Percentiles rank a stretch among this genome's conserved stretches.
These are phyloP conservation scores for Sebastes paucispinis DNA, from an alignment of 2,797 vertebrate genomes.

Conservation along the genomic window DNA sequence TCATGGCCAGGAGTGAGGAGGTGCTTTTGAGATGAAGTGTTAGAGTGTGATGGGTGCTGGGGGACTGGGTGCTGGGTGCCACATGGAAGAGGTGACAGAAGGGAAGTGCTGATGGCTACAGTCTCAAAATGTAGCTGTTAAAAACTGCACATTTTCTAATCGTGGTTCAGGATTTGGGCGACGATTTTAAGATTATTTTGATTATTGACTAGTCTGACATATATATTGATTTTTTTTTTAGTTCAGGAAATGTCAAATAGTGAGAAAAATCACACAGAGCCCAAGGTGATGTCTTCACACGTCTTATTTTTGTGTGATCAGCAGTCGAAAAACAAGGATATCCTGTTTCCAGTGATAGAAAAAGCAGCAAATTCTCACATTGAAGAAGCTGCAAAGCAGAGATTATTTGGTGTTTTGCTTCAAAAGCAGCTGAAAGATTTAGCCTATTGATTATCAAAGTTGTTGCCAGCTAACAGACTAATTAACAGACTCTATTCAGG, in stretches of 20 bases:
- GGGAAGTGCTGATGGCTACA: neutral
- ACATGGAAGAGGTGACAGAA: neutral
- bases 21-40: constrained; percentile 17
- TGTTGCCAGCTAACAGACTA: neutral
- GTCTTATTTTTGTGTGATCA: neutral
- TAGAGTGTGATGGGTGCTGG: neutral
- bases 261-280: neutral
- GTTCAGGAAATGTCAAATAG: neutral
- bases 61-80: neutral
- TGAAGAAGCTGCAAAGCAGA: neutral
- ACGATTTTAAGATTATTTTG: neutral
- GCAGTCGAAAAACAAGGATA: neutral
- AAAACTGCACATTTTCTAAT: neutral
- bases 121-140: neutral
- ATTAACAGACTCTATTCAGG: neutral
- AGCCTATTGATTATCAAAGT: neutral
- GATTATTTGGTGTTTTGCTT: neutral
- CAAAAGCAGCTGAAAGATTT: neutral
- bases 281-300: neutral
- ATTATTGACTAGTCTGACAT: neutral
- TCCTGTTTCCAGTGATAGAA: neutral
- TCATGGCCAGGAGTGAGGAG: constrained; percentile 34
- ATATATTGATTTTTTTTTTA: no score
- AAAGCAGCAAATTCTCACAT: neutral
- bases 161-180: neutral